These are phyloP conservation scores for Hycleus phaleratus DNA, from an alignment of 1,140 invertebrate species.

Conservation along the genomic window DNA sequence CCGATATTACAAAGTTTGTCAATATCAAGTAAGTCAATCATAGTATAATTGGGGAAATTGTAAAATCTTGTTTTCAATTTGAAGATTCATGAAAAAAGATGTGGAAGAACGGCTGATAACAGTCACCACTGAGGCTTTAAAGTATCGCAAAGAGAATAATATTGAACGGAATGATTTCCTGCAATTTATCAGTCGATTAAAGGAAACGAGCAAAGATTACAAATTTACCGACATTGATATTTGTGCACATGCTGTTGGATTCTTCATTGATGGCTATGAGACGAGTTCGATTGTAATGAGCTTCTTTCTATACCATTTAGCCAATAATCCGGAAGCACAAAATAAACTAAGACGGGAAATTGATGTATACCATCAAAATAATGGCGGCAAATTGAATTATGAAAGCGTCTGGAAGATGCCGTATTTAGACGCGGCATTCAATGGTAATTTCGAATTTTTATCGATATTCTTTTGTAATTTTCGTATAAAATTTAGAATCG, in stretches of 20 bases:
- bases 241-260: constrained; percentile 49
- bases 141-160: neutral
- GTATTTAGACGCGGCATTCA: constrained; percentile 40
- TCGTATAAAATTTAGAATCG: constrained; percentile 34
- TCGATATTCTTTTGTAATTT: constrained; percentile 18
- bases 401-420: constrained; percentile 41
- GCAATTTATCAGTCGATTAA: constrained; percentile 20
- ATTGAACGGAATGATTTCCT: constrained; percentile 32
- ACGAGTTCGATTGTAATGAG: constrained; percentile 51
- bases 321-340: constrained; percentile 53
- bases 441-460: constrained; percentile 29
- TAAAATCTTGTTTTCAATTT: neutral
- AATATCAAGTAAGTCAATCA: too few species aligned
- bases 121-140: too few species aligned
- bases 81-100: neutral
- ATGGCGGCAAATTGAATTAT: constrained; percentile 37
- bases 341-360: constrained; percentile 60
- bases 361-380: constrained; percentile 26
- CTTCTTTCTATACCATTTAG: constrained; percentile 44
- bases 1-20: too few species aligned
- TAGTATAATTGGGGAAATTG: too few species aligned
- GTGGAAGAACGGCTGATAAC: neutral
- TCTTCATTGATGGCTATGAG: constrained; percentile 59
- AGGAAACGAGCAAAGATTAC: too few species aligned
- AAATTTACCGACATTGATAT: constrained; percentile 22